Base-by-base conservation (phyloP, 2,113 vertebrate genomes). In the Pantherophis guttatus region DNA sequence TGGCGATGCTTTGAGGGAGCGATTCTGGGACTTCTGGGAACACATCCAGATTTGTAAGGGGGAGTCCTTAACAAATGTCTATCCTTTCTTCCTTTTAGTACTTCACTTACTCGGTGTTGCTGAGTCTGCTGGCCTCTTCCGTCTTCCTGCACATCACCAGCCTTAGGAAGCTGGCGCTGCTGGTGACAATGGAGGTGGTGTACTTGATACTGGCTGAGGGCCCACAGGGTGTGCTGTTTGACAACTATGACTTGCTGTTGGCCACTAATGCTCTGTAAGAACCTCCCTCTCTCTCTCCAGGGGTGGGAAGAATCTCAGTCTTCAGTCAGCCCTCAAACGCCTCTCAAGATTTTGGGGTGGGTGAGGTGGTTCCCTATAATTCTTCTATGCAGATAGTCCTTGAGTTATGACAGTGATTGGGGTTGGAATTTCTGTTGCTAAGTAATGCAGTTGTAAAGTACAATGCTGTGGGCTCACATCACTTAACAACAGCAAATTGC, bases 81-180 rank as follows among this genome's bases (percentile, higher is more conserved):
- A 89, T 52, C 52, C 62, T 0, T 91, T 48, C 52, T 89, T 55
- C 59, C 58, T 59, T 17, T 57, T 97, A 99, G 99, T 99, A 99
- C 97, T 99, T 99, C 96, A 98, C 97, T 95, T 98, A 98, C 97
- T 98, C 98, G 19, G 97, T 99, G 96, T 97, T 99, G 97, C 98
- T 99, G 95, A 99, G 98, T 95, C 98, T 99, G 95, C 96, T 99
- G 96, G 99, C 99, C 97, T 99, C 99, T 97, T 99, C 99, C 2
- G 98, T 99, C 97, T 99, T 99, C 98, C 98, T 99, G 97, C 99
- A 99, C 97, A 99, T 99, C 98, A 99, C 98, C 96, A 99, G 99
- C 98, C 98, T 99, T 0, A 98, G 99, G 94, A 99, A 99, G 97
- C 97, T 99, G 97, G 98, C 98, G 88, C 98, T 99, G 96, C 98